These are phyloP conservation scores for Amphipyra berbera DNA, from an alignment of 2,888 invertebrate species.

Conservation along the genomic window DNA sequence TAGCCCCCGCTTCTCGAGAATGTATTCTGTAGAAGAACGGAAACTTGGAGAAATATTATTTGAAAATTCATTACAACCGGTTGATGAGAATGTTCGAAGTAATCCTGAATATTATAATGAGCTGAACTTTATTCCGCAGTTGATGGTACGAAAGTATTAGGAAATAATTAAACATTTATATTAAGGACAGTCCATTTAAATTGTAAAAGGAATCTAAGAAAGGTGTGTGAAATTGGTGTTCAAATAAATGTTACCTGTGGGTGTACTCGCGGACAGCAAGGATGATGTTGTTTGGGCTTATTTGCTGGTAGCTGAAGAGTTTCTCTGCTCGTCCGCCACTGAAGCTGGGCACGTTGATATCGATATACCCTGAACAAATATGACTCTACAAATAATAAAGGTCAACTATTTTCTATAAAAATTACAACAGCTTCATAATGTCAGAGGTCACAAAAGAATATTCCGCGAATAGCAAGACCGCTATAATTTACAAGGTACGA, in stretches of 20 bases:
- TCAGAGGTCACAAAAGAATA: slow-evolving; percentile 6
- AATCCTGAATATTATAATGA: slow-evolving; percentile 47
- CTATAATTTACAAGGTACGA: slow-evolving; percentile 12
- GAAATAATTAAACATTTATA: slow-evolving; percentile 21
- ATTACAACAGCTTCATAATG: slow-evolving; percentile 10
- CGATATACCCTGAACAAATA: slow-evolving; percentile 89
- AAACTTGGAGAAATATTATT: slow-evolving; percentile 43
- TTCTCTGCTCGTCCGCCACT: slow-evolving; percentile 91
- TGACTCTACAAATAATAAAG: slow-evolving; percentile 10
- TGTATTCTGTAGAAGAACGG: slow-evolving; percentile 14
- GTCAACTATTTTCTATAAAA: slow-evolving; percentile 18
- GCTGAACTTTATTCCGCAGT: slow-evolving; percentile 46
- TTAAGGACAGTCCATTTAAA: neutral
- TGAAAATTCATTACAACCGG: slow-evolving; percentile 51
- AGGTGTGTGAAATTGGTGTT: neutral
- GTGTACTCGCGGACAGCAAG: slow-evolving; percentile 85
- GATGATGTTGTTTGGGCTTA: slow-evolving; percentile 88
- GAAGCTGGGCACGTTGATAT: slow-evolving; percentile 92
- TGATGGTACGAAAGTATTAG: slow-evolving; percentile 1
- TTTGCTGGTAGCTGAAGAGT: slow-evolving; percentile 87
- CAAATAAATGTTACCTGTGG: slow-evolving; percentile 71
- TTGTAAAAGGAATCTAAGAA: neutral
- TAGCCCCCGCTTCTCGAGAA: slow-evolving; percentile 35
- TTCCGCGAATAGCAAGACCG: slow-evolving; percentile 3
- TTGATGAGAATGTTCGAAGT: slow-evolving; percentile 45